Evolutionary conservation across 2,113 vertebrate species (phyloP), one percentile per base, ranked within the genome.

Genomic region (Bujurquina vittata): DNA sequence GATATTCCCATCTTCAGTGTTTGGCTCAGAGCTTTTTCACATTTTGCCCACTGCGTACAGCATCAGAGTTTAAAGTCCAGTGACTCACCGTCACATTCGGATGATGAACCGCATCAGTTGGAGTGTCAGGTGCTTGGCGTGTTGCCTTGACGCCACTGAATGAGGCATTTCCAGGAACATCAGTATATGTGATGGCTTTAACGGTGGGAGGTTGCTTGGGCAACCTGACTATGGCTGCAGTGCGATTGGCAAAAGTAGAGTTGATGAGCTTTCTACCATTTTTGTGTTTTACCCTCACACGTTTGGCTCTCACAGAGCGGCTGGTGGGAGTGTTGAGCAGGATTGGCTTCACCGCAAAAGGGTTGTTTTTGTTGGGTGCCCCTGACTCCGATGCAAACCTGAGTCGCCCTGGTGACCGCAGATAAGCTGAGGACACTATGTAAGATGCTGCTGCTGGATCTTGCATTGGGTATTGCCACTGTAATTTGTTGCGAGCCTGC

Each of bases 91-190:
- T 60, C 2, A 23, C 2, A 5, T 86, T 73, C 29, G 62, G 81
- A 20, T 17, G 35, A 29, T 14, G 18, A 10, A 11, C 35, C 29
- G 23, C 2, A 75, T 49, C 10, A 2, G 11, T 3, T 0, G 67
- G 26, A 14, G 22, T 60, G 55, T 4, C 2, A 5, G 29, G 23
- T 7, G 37, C 80, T 57, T 23, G 62, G 4, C 26, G 40, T 9
- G 9, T 46, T 5, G 61, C 58, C 6, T 14, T 54, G 37, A 90
- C 22, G 7, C 84, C 33, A 1, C 54, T 91, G 73, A 93, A 93
- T 0, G 81, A 84, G 31, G 89, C 83, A 43, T 84, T 89, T 35
- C 88, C 92, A 15, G 88, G 20, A 46, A 94, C 65, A 72, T 94
- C 88, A 2, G 77, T 33, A 14, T 84, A 82, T 0, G 17, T 62